Base-by-base conservation (phyloP, 2,888 invertebrate genomes). In the Eucera pruinosa region DNA sequence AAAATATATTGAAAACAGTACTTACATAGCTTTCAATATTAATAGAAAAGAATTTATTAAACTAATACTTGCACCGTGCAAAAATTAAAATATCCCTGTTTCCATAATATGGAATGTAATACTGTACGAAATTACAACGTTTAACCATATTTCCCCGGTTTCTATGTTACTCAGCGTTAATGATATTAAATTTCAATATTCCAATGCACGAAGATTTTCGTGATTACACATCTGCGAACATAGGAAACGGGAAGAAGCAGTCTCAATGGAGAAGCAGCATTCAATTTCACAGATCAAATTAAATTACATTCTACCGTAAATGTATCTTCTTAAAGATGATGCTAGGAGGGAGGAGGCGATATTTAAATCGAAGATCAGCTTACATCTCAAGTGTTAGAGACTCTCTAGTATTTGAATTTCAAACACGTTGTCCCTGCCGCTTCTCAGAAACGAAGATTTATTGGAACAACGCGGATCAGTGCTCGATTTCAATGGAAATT, bases 331-430 rank as follows among this genome's bases (percentile, higher is more conserved):
- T 50, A 33, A 50, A 43, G 23, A 15, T 39, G 15, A 58, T 2
- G 25, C 30, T n/a, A n/a, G n/a, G n/a, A n/a, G n/a, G n/a, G n/a
- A n/a, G n/a, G 20, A 7, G 11, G 25, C 15, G 15, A 41, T 60
- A 68, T 58, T 65, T 68, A 58, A 67, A 67, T 50, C 11, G n/a
- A 41, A 48, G 48, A 48, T 58, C 54, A 41, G 0, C 4, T 2
- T 20, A 4, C 41, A 15, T 18, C 18, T 50, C 54, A n/a, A 52
- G 43, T 20, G n/a, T 54, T 23, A 23, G 13, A 23, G 30, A 25
- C 18, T 0, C 18, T 7, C 7, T 23, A 2, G 25, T 33, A 55
- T 55, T 45, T 25, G 55, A 65, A 65, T 55, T 55, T 45, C 36
- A 47, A 65, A 65, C 65, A 1, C 20, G 54, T 65, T 52, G 30